Conservation (phyloP, 2,888 invertebrate species). For the Dichetophora obliterata region DNA sequence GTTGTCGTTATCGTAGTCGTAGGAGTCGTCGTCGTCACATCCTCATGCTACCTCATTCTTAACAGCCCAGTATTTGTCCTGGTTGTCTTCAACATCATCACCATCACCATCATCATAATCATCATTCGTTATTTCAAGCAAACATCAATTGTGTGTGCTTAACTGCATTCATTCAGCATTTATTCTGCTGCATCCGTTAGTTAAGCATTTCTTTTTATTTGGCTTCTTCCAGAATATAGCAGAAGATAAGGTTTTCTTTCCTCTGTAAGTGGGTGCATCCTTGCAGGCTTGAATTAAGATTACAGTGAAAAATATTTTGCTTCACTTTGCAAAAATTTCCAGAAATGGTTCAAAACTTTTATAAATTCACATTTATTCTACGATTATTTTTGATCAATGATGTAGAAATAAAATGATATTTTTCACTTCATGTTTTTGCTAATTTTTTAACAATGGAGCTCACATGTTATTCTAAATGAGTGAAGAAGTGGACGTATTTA, state of each 20-base stretch:
- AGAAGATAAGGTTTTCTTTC: conserved; percentile 12
- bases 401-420: no score
- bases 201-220: conserved; percentile 22
- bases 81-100: conserved; percentile 8
- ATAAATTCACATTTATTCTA: no score
- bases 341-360: no score
- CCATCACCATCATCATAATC: neutral
- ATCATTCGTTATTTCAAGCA: conserved; percentile 42
- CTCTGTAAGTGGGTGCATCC: conserved; percentile 28
- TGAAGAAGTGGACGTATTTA: no score
- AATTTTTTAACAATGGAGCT: no score
- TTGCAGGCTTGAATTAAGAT: neutral
- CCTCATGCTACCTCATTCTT: neutral
- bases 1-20: neutral
- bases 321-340: neutral
- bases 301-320: neutral
- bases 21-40: neutral
- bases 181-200: conserved; percentile 21
- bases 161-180: conserved; percentile 46
- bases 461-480: no score
- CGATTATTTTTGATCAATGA: no score
- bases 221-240: conserved; percentile 30
- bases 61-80: neutral
- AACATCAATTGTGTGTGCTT: conserved; percentile 66
- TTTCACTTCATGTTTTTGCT: no score